Evolutionary conservation across 1,140 invertebrate species (phyloP), one percentile per base, ranked within the genome.

Genomic region (Nephila pilipes): DNA sequence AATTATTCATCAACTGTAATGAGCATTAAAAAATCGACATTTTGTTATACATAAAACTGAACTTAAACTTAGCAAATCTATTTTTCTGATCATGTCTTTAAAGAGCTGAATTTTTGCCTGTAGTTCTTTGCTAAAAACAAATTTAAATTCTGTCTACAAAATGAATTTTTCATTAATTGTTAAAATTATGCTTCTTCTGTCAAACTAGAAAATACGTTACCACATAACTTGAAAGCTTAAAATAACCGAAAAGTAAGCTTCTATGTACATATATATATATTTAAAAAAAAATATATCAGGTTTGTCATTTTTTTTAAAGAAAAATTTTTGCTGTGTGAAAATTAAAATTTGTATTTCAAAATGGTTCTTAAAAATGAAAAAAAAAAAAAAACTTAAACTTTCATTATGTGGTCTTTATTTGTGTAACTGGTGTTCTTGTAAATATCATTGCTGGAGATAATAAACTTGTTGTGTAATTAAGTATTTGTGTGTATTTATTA

Each of bases 341-440:
- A 38, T 20, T 85, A 32, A 69, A 38, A 69, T 8, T 92, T 16
- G 20, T 60, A 55, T 87, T 87, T 79, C 46, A 87, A 36, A 22
- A 69, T 29, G 38, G 25, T 29, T 85, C 57, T 38, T 85, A 65
- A 92, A 85, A 36, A 58, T 32, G 22, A 55, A 81, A 85, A n/a
- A 75, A 81, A 85, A n/a, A 75, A 54, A 36, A 65, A 38, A 46
- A 25, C 10, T 58, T 91, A n/a, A n/a, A n/a, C 32, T 92, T 87
- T 54, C 91, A 88, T 90, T 92, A 75, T 93, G 69, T 81, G 87
- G 87, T 93, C 65, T 93, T n/a, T 87, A 92, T 58, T 57, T 93
- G 32, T 93, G 85, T 93, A 93, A 36, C 46, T 88, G 92, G 92
- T 88, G 69, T 93, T 93, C 92, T 93, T 93, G 92, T 93, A 93